These are phyloP conservation scores for Phenganax marumi DNA, from an alignment of 92 coral and sea anemone species.

Conservation along the genomic window DNA sequence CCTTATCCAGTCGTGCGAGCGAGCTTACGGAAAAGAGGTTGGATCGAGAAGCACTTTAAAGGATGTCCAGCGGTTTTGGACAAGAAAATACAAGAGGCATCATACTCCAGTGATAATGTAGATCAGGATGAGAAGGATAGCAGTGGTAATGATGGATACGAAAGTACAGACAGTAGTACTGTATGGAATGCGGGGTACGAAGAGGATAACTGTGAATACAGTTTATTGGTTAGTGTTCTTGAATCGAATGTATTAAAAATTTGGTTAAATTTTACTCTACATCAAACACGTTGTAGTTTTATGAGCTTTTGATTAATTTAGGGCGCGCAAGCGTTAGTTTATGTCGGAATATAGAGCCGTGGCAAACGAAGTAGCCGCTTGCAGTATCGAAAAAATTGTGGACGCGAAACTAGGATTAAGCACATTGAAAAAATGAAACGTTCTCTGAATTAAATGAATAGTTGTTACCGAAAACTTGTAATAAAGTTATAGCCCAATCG, in stretches of 20 bases:
- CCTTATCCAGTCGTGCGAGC: constrained; percentile 95
- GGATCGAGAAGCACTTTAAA: constrained; percentile 90
- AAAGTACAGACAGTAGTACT: constrained; percentile 56
- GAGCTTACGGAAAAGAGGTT: constrained; percentile 82
- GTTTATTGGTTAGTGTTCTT: constrained; percentile 71
- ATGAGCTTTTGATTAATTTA: no score
- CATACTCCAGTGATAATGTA: constrained; percentile 58
- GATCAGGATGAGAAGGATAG: constrained; percentile 58
- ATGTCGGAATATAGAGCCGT: no score
- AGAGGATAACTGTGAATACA: constrained; percentile 84
- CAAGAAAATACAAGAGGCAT: constrained; percentile 43
- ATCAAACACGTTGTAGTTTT: no score
- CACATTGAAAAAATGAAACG: no score
- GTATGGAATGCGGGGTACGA: constrained; percentile 98
- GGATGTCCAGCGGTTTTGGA: constrained; percentile 47
- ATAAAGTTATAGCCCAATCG: no score
- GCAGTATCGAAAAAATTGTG: no score
- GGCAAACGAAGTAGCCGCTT: no score
- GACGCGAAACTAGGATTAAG: no score
- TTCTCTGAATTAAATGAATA: no score
- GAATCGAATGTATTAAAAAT: background rate
- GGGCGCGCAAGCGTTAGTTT: no score
- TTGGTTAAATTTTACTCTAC: no score
- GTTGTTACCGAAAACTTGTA: no score
- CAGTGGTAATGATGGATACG: constrained; percentile 65